These are phyloP conservation scores for Zaprionus lachaisei DNA, from an alignment of 1,140 invertebrate genomes.

Conservation along the genomic window DNA sequence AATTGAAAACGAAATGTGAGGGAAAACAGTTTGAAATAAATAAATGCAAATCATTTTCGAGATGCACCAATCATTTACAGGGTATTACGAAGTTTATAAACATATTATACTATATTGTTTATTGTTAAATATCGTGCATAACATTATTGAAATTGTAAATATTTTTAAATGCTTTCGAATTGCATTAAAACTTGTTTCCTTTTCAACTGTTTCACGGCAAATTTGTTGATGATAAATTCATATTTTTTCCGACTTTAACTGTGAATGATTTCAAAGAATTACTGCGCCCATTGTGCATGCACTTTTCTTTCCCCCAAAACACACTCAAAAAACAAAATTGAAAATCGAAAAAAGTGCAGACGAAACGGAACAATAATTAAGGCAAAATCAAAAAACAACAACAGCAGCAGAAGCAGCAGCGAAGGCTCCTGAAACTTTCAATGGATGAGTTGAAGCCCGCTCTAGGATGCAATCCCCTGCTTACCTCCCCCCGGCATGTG, in stretches of 20 bases:
- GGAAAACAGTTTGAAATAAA: slow-evolving; percentile 15
- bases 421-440: slow-evolving; percentile 51
- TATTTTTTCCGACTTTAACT: slow-evolving; percentile 25
- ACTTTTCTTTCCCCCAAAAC: slow-evolving; percentile 35
- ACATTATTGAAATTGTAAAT: neutral
- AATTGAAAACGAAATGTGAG: slow-evolving; percentile 10
- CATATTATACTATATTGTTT: neutral
- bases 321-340: slow-evolving; percentile 32
- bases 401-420: slow-evolving; percentile 9
- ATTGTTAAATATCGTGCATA: neutral
- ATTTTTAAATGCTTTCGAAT: neutral
- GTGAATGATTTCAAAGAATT: slow-evolving; percentile 52
- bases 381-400: slow-evolving; percentile 62
- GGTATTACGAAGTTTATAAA: slow-evolving; percentile 47
- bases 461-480: slow-evolving; percentile 10
- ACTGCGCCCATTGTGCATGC: slow-evolving; percentile 40
- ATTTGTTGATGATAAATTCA: neutral
- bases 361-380: slow-evolving; percentile 82
- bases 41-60: slow-evolving; percentile 21
- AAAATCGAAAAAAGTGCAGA: slow-evolving; percentile 54
- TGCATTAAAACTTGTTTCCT: neutral
- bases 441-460: slow-evolving; percentile 45
- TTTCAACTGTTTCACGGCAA: neutral
- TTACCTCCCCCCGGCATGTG: neutral
- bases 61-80: slow-evolving; percentile 49